These are phyloP conservation scores for Urocynchramus pylzowi DNA, from an alignment of 2,113 vertebrate species.

Conservation along the genomic window DNA sequence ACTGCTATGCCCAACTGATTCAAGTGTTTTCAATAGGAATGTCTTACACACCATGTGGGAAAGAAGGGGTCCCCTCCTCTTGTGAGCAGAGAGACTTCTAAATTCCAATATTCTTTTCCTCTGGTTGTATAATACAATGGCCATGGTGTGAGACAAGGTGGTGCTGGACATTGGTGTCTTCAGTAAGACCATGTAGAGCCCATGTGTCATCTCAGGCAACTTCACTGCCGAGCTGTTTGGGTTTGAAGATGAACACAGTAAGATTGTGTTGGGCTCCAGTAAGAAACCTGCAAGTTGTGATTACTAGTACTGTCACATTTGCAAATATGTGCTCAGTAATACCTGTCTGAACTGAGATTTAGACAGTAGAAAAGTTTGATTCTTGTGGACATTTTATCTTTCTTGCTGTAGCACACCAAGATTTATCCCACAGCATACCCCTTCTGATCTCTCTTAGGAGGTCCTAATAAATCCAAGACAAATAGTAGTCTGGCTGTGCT, in stretches of 20 bases:
- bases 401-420: background rate
- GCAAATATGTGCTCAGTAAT: background rate
- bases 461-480: background rate
- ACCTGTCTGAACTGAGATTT: background rate
- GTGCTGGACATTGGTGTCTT: background rate
- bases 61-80: background rate
- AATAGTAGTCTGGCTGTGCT: background rate
- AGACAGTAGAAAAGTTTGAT: background rate
- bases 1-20: background rate
- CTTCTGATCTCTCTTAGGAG: background rate
- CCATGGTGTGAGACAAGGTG: background rate
- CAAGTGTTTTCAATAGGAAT: accelerated
- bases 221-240: background rate
- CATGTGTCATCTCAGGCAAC: background rate
- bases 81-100: background rate
- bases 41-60: background rate
- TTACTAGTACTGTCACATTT: background rate
- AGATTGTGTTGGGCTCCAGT: background rate
- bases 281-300: background rate
- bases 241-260: background rate
- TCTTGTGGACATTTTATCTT: background rate
- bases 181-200: background rate
- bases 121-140: background rate
- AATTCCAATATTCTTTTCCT: background rate
- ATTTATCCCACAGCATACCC: background rate